Evolutionary conservation across 2,113 vertebrate species (phyloP).

Genomic region (Edolisoma coerulescens): DNA sequence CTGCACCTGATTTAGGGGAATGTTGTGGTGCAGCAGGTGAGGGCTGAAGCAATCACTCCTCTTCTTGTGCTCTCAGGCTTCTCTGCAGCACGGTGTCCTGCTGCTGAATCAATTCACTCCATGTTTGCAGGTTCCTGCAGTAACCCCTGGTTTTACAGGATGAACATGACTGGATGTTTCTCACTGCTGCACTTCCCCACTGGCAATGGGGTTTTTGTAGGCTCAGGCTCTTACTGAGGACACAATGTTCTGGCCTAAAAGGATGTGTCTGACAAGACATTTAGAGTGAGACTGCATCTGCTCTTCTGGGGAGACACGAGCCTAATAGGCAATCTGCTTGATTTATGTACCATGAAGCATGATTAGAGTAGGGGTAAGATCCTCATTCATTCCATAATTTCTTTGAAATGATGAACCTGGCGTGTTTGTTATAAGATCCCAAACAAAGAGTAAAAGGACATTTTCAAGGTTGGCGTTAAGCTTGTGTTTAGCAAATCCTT

Average conservation of each 20-base stretch:
- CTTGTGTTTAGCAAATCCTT: background rate
- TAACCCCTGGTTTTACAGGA: background rate
- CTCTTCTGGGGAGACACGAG: background rate
- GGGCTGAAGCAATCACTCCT: background rate
- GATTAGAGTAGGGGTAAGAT: background rate
- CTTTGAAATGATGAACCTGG: background rate
- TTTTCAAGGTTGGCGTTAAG: background rate
- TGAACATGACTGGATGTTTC: background rate
- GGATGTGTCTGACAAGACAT: background rate
- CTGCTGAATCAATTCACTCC: background rate
- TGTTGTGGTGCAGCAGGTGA: background rate
- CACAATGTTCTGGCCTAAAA: background rate
- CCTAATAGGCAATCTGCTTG: constrained; percentile 47
- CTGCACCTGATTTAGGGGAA: background rate
- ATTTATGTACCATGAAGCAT: constrained; percentile 36
- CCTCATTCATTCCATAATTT: constrained; percentile 14
- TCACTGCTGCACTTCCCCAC: background rate
- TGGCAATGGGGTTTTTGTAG: background rate
- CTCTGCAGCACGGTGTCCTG: rapidly evolving
- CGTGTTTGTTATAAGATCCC: background rate
- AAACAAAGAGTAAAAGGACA: background rate
- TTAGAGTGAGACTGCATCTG: constrained; percentile 9
- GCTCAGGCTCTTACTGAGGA: background rate
- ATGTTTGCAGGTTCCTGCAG: background rate
- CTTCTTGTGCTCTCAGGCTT: background rate